Conservation (phyloP, 1,140 invertebrate genomes). For the Idris sp. region DNA sequence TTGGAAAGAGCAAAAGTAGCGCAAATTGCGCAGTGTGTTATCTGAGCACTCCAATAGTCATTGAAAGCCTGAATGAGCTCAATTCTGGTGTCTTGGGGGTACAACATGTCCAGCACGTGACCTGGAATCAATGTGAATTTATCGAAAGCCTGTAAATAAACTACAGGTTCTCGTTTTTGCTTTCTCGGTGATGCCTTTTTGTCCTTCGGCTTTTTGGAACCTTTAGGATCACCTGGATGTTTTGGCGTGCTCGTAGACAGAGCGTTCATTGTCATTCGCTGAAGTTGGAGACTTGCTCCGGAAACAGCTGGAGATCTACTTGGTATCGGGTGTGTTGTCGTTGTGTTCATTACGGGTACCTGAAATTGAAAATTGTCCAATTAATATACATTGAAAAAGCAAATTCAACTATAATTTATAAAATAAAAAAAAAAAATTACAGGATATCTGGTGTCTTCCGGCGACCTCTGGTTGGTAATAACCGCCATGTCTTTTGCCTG, state of each 20-base stretch:
- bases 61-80: slow-evolving; percentile 71
- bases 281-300: background rate
- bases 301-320: background rate
- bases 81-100: slow-evolving; percentile 67
- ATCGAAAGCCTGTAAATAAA: background rate
- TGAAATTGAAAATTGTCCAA: too few relatives aligned
- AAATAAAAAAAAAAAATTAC: slow-evolving; percentile 8
- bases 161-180: slow-evolving; percentile 6
- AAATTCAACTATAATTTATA: too few relatives aligned
- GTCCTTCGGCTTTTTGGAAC: slow-evolving; percentile 51
- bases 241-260: slow-evolving; percentile 6
- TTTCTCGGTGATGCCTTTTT: slow-evolving; percentile 21
- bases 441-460: background rate
- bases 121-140: slow-evolving; percentile 64
- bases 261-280: background rate
- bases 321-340: background rate
- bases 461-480: slow-evolving; percentile 4
- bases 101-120: slow-evolving; percentile 71
- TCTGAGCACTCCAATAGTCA: slow-evolving; percentile 75
- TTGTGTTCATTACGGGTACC: background rate
- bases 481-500: slow-evolving; percentile 10
- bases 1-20: slow-evolving; percentile 67
- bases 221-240: slow-evolving; percentile 31
- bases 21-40: slow-evolving; percentile 74
- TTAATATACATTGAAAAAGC: too few relatives aligned